phyloP scores from a whole-genome alignment of 2,113 vertebrate species.

The Ciconia maguari region DNA sequence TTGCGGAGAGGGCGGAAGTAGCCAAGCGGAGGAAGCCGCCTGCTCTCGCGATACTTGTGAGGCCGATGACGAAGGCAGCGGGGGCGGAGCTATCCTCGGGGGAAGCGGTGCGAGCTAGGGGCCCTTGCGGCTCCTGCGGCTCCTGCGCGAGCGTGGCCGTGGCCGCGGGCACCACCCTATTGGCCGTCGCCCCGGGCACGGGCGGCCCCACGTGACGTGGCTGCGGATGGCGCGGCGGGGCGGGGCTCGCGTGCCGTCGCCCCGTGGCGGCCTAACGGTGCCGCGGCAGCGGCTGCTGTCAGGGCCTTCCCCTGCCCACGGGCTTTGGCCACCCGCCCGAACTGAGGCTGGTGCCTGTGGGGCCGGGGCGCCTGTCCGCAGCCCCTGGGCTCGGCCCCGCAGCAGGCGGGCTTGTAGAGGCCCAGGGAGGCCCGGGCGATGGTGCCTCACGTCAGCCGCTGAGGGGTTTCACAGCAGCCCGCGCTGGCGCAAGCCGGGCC shows the following conservation, averaged over 20 bases:
- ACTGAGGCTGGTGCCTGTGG: neutral
- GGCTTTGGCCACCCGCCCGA: too few species aligned
- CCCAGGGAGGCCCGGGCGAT: neutral
- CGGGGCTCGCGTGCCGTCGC: fast-evolving
- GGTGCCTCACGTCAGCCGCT: too few species aligned
- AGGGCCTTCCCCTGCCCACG: neutral
- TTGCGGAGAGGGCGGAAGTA: neutral
- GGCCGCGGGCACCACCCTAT: neutral
- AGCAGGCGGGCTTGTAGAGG: neutral
- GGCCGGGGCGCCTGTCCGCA: too few species aligned
- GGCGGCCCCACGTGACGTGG: neutral
- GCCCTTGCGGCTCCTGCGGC: too few species aligned
- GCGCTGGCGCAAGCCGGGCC: too few species aligned
- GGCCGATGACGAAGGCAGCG: fast-evolving
- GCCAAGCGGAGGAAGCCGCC: fast-evolving
- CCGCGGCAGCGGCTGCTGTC: too few species aligned
- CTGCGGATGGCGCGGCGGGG: neutral
- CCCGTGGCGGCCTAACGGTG: too few species aligned
- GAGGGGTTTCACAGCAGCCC: neutral
- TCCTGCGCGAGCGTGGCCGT: too few species aligned
- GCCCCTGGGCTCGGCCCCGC: neutral
- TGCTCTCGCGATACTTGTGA: neutral
- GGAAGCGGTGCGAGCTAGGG: too few species aligned
- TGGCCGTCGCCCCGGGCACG: neutral
- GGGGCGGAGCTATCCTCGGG: neutral